phyloP scores from a whole-genome alignment of 2,888 invertebrate genomes.

The Luperina testacea region DNA sequence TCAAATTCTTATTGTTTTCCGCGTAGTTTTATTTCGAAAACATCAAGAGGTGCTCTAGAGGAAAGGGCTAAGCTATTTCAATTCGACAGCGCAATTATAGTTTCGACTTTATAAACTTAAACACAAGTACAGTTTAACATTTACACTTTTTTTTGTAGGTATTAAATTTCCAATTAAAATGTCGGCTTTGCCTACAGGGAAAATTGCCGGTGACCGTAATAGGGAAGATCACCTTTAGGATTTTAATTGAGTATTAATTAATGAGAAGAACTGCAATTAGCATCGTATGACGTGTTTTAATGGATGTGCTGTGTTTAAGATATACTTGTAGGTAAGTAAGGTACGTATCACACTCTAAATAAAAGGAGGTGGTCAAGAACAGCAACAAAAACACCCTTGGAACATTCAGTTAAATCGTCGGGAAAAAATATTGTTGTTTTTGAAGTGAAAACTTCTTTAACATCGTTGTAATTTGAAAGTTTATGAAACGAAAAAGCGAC shows the following conservation, averaged over 20 bases:
- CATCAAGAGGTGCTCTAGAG: not conserved
- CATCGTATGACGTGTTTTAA: not conserved
- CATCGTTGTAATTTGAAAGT: no score
- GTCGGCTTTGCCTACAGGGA: not conserved
- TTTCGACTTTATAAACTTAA: not conserved
- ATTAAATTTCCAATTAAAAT: slow-evolving; percentile 32
- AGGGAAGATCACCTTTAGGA: slow-evolving; percentile 26
- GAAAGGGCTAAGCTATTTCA: slow-evolving; percentile 39
- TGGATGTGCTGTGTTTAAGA: not conserved
- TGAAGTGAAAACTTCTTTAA: no score
- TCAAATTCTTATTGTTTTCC: slow-evolving; percentile 27
- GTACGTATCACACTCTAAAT: not conserved
- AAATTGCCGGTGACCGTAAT: slow-evolving; percentile 7
- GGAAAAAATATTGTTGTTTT: not conserved
- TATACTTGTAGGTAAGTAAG: not conserved
- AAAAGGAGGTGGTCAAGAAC: not conserved
- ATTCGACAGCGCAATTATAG: slow-evolving; percentile 18
- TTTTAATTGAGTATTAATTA: slow-evolving; percentile 37
- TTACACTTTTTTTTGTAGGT: not conserved
- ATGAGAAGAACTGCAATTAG: not conserved
- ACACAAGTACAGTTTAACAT: no score
- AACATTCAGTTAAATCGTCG: not conserved
- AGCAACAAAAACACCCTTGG: not conserved
- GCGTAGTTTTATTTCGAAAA: not conserved
- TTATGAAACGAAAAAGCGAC: no score